Percentiles rank a stretch among this genome's conserved stretches.
Evolutionary conservation across 2,113 vertebrate species (phyloP).

Genomic region (Porphyrio hochstetteri): DNA sequence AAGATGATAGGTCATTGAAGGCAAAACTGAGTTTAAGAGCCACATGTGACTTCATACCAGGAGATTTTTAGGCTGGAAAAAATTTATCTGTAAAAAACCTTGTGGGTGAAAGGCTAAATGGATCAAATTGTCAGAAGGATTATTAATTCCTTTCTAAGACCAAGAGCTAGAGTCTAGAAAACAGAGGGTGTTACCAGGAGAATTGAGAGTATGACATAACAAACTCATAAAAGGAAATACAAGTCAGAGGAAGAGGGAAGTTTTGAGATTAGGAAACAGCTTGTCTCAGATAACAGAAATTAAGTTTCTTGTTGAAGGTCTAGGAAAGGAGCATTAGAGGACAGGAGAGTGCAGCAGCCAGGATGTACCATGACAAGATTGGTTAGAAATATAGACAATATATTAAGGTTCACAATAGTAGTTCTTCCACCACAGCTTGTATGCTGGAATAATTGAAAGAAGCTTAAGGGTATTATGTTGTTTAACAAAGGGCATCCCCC

Average conservation of each 20-base stretch:
- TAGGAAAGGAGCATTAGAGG: background rate
- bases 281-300: background rate
- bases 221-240: background rate
- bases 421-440: background rate
- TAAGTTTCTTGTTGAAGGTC: background rate
- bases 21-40: background rate
- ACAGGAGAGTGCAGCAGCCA: background rate
- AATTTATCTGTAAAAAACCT: background rate
- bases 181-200: background rate
- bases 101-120: background rate
- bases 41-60: background rate
- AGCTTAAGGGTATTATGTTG: too few species aligned
- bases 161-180: background rate
- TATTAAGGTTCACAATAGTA: background rate
- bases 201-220: background rate
- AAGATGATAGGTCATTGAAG: background rate
- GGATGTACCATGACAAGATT: background rate
- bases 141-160: slow-evolving; percentile 40
- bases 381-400: background rate
- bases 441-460: background rate
- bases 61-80: background rate
- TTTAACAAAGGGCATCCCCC: too few species aligned
- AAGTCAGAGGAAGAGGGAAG: background rate
- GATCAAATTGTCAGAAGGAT: slow-evolving; percentile 7
- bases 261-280: background rate